Evolutionary conservation across 2,888 invertebrate species (phyloP), one percentile per base, ranked within the genome.

Genomic region (Stenurella melanura): DNA sequence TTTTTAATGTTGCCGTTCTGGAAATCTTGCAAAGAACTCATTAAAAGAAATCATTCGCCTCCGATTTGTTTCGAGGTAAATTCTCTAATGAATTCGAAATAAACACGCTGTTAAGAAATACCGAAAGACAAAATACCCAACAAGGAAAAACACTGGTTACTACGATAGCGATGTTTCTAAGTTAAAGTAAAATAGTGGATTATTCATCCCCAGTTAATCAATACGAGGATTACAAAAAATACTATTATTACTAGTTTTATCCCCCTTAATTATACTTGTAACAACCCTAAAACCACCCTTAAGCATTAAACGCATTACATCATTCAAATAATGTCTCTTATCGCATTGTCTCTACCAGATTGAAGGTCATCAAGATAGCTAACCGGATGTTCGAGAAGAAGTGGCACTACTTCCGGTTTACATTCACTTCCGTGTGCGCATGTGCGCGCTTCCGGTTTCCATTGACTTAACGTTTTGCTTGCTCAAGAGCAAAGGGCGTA

Each of bases 391-490:
- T 61, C 74, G 34, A 68, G 74, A 79, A 82, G 82, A 82, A 80
- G 81, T 80, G 80, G 74, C 79, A 73, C 63, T 75, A 75, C 81
- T 80, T 85, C 85, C 85, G 83, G 77, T 79, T 70, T 74, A 72
- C 77, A 75, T 75, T 78, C 73, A 74, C 78, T 78, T 81, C 82
- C 82, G 81, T 73, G 73, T 60, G 79, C 86, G 85, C 85, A 85
- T 86, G 87, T 85, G 83, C 81, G 72, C 74, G 78, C 83, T 86
- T 88, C 88, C 87, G 85, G 83, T 81, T 78, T 78, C 85, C 87
- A 87, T 88, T 87, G 87, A 87, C 87, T 88, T 86, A 84, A 86
- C 85, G 83, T 86, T 87, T 73, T 77, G 76, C 75, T 77, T 77
- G 75, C 72, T 30, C 56, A 56, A 60, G 63, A 64, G 61, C 63